Evolutionary conservation across 1,140 invertebrate genomes (phyloP).

Genomic region (Acromyrmex charruanus): DNA sequence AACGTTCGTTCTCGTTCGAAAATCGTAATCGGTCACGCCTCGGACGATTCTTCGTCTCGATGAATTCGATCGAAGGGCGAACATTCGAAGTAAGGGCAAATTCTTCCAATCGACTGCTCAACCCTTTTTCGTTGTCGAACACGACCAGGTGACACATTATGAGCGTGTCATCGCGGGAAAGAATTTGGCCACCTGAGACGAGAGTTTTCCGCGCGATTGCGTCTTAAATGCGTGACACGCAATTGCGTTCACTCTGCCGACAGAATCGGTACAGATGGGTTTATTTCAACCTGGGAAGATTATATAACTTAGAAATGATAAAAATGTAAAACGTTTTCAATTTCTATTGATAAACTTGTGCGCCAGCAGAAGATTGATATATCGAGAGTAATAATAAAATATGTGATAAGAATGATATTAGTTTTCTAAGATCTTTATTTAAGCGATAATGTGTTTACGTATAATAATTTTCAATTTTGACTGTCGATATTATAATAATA

Average conservation of each 20-base stretch:
- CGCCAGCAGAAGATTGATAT: no score
- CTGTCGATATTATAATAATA: background rate
- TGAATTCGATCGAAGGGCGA: conserved; percentile 67
- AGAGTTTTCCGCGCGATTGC: conserved; percentile 80
- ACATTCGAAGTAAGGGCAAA: conserved; percentile 7
- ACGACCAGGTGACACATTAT: conserved; percentile 79
- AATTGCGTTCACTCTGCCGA: conserved; percentile 38
- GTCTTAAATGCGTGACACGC: conserved; percentile 77
- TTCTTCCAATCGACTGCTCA: conserved; percentile 73
- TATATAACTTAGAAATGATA: background rate
- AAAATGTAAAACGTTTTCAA: background rate
- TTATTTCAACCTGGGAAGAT: background rate
- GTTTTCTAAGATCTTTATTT: conserved; percentile 9
- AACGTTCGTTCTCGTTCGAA: background rate
- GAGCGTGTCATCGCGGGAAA: conserved; percentile 63
- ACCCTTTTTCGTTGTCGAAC: conserved; percentile 77
- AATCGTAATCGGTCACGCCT: conserved; percentile 44
- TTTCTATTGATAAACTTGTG: background rate
- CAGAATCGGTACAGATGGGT: conserved; percentile 1
- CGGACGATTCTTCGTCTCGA: conserved; percentile 74
- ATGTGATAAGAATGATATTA: background rate
- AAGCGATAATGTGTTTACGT: background rate
- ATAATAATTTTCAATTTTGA: background rate
- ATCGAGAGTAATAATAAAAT: background rate
- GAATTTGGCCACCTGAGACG: conserved; percentile 71